Evolutionary conservation across 30 jellyfish, hydroid and myxozoan species (phyloP).

Genomic region (Aurelia sp.): DNA sequence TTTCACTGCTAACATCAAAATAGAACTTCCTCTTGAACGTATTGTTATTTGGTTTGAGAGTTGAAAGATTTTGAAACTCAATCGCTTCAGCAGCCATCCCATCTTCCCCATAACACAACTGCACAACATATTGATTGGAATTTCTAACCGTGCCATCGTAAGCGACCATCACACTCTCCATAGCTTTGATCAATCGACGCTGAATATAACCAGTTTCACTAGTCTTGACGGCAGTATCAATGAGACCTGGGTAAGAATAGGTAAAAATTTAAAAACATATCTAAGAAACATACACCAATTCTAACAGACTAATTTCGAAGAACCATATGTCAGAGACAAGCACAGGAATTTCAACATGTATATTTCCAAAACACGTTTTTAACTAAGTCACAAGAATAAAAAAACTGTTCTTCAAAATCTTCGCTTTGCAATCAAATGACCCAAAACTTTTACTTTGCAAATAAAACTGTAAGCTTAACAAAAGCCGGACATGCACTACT

Average conservation of each 20-base stretch:
- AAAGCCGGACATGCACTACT: too few relatives aligned
- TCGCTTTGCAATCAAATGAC: too few relatives aligned
- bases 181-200: conserved; percentile 98
- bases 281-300: too few relatives aligned
- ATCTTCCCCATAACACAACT: conserved; percentile 98
- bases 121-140: conserved; percentile 95
- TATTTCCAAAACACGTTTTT: too few relatives aligned
- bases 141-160: conserved; percentile 99
- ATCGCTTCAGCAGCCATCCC: conserved; percentile 99
- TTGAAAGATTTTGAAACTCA: conserved; percentile 84
- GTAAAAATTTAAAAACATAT: too few relatives aligned
- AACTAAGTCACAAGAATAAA: too few relatives aligned
- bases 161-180: conserved; percentile 99
- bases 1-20: conserved; percentile 94
- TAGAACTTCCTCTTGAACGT: conserved; percentile 82
- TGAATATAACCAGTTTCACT: conserved; percentile 99
- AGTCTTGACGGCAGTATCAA: conserved; percentile 99
- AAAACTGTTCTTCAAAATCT: too few relatives aligned
- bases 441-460: too few relatives aligned
- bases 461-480: too few relatives aligned
- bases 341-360: too few relatives aligned
- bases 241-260: conserved; percentile 23
- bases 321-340: too few relatives aligned
- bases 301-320: too few relatives aligned
- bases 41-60: conserved; percentile 87